Evolutionary conservation across 2,888 invertebrate species (phyloP), one percentile per base, ranked within the genome.

Genomic region (Ophioninae sp.): DNA sequence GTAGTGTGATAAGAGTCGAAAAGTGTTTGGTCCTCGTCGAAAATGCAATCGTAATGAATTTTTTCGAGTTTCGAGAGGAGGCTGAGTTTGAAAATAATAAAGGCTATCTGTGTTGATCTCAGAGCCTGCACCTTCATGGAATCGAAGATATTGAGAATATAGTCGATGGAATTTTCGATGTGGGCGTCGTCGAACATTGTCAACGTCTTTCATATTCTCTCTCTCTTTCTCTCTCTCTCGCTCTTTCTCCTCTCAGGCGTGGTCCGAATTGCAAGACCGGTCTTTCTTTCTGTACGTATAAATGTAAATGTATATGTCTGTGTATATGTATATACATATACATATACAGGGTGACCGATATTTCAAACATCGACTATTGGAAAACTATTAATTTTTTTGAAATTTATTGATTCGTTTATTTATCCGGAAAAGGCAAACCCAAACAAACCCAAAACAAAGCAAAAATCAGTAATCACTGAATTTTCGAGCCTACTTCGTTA

Each of bases 231-330:
- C n/a, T 62, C 59, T 50, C 30, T 23, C 23, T 21, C 23, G n/a
- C 13, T 62, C 62, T 78, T 7, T 62, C 39, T 67, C 57, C 67
- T 41, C 67, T 64, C 61, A 83, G 83, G 83, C 81, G 83, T 81
- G 83, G 83, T 78, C 65, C 65, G 65, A 83, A 83, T 83, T 83
- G 83, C 83, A 62, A 77, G 74, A 83, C 83, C 74, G 83, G 81
- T 80, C 64, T 65, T 80, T 80, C 79, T 80, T 72, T 59, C 70
- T 69, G 20, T 73, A 13, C 56, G 39, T 65, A n/a, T 65, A 67
- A 44, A 37, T 23, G 41, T 44, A 61, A 41, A 73, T 59, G 59
- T 21, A 62, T 61, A 61, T 61, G 23, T 61, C 6, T 23, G 23
- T 61, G 37, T 64, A 37, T 64, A 37, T 37, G n/a, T 50, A 67